These are phyloP conservation scores for Polyodon spathula DNA, from an alignment of 2,113 vertebrate genomes.

Conservation along the genomic window DNA sequence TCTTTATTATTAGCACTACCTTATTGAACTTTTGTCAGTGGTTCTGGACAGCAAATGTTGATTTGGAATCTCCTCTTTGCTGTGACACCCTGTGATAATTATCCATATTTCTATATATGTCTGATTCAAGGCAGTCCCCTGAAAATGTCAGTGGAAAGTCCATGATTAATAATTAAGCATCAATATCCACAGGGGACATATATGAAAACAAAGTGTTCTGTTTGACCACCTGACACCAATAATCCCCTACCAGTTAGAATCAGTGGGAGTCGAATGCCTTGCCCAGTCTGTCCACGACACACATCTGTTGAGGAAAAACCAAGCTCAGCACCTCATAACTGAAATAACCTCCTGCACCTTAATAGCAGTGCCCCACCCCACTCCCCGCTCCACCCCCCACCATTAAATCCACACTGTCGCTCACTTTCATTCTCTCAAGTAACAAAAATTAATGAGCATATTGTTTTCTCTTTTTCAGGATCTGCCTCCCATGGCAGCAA, in stretches of 20 bases:
- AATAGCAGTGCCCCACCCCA: background rate
- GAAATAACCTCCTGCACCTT: background rate
- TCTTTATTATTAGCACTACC: too few relatives aligned
- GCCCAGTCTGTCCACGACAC: background rate
- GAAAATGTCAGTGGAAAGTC: too few relatives aligned
- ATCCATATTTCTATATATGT: too few relatives aligned
- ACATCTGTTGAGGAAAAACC: background rate
- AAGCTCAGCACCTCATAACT: background rate
- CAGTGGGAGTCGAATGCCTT: background rate
- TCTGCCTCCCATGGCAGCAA: constrained; percentile 56
- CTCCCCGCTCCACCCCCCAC: constrained; percentile 22
- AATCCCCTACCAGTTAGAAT: background rate
- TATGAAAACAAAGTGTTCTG: background rate
- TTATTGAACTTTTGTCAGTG: too few relatives aligned
- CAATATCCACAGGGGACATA: background rate
- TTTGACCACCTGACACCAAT: background rate
- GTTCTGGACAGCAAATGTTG: too few relatives aligned
- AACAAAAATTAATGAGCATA: constrained; percentile 48
- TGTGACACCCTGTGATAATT: too few relatives aligned
- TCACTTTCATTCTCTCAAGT: constrained; percentile 22
- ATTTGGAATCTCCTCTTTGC: too few relatives aligned
- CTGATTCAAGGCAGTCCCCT: too few relatives aligned
- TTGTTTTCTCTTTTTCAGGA: constrained; percentile 53
- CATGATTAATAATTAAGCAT: background rate
- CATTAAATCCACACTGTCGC: background rate